Percentiles rank a stretch among this genome's conserved stretches.
phyloP scores from a whole-genome alignment of 1,140 invertebrate genomes.

The Zaprionus inermis region DNA sequence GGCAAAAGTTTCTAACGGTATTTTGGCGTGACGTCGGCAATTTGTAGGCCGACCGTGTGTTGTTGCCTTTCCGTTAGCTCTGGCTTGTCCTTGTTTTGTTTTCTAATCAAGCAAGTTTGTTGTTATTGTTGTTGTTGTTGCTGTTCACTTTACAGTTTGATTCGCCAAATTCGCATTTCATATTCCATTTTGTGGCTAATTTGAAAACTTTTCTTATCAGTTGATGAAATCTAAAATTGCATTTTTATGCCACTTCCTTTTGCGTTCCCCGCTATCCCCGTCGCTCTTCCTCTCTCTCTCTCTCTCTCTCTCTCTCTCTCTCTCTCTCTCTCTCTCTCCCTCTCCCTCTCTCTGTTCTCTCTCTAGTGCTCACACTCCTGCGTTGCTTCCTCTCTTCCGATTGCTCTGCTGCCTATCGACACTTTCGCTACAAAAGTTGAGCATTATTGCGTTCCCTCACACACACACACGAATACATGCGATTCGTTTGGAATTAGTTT shows the following conservation, averaged over 20 bases:
- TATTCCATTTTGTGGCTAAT: conserved; percentile 72
- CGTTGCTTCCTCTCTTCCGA: background rate
- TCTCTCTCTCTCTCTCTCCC: conserved; percentile 7
- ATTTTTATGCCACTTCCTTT: conserved; percentile 78
- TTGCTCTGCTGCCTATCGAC: conserved; percentile 56
- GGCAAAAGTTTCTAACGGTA: conserved; percentile 73
- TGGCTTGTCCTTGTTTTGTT: conserved; percentile 57
- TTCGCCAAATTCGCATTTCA: conserved; percentile 59
- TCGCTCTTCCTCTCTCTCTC: conserved; percentile 11
- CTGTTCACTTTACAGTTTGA: conserved; percentile 75
- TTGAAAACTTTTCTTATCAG: conserved; percentile 82
- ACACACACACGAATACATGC: background rate
- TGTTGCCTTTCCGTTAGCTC: conserved; percentile 32
- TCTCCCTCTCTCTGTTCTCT: conserved; percentile 18
- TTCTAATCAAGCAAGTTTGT: conserved; percentile 71
- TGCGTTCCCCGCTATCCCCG: conserved; percentile 3
- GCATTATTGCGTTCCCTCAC: conserved; percentile 46
- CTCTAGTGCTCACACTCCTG: conserved; percentile 3
- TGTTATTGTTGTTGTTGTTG: conserved; percentile 39
- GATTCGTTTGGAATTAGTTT: background rate
- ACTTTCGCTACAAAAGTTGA: conserved; percentile 70
- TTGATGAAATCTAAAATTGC: conserved; percentile 82
- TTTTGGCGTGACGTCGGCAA: conserved; percentile 71
- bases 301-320: conserved; percentile 17
- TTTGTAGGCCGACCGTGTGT: conserved; percentile 60